These are phyloP conservation scores for Nannoperca australis DNA, from an alignment of 2,797 vertebrate species.

Conservation along the genomic window DNA sequence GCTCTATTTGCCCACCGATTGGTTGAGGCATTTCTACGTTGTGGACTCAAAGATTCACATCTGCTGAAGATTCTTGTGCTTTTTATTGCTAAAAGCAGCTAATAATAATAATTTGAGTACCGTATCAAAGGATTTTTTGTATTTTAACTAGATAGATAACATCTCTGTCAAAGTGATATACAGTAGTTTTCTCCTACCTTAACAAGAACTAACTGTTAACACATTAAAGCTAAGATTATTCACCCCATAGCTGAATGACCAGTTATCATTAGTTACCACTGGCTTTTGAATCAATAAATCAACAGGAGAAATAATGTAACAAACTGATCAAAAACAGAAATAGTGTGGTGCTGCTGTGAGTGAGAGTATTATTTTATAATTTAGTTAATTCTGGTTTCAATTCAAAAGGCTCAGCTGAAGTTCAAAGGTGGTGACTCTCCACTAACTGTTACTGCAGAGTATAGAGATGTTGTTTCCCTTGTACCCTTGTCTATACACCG, in stretches of 20 bases:
- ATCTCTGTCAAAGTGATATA: background rate
- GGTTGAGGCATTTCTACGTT: background rate
- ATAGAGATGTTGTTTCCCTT: background rate
- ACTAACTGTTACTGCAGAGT: background rate
- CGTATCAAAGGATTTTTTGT: background rate
- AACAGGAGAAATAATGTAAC: background rate
- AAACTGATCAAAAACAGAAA: background rate
- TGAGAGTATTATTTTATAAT: background rate
- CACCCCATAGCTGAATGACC: background rate
- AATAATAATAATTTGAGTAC: background rate
- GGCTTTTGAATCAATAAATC: background rate
- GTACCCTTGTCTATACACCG: background rate
- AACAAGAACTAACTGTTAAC: background rate
- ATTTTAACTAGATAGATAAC: background rate
- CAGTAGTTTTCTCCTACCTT: background rate
- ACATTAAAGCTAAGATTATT: background rate
- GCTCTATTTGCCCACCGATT: background rate
- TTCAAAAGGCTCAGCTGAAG: background rate
- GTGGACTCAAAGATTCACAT: conserved; percentile 1
- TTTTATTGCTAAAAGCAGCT: background rate
- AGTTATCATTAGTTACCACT: no score
- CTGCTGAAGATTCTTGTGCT: background rate
- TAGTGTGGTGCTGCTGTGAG: background rate
- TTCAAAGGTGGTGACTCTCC: no score
- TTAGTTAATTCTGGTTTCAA: background rate